phyloP scores from a whole-genome alignment of 2,797 vertebrate species.

The Morus bassanus region DNA sequence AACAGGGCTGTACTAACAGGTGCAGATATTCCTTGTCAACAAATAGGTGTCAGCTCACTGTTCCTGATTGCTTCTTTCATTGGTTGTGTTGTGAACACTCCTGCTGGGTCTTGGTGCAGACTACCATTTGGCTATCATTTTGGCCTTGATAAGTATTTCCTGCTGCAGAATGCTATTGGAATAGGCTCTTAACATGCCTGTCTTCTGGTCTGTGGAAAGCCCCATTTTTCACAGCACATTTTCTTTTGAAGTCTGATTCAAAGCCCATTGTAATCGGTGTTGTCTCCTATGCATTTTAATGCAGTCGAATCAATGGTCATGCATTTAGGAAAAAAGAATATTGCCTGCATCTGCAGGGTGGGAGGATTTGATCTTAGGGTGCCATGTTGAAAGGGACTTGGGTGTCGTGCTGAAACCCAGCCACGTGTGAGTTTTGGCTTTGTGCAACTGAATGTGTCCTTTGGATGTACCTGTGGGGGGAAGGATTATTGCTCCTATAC shows the following conservation, averaged over 20 bases:
- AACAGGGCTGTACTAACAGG: not conserved
- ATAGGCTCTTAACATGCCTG: not conserved
- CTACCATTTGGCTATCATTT: not conserved
- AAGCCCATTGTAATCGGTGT: constrained; percentile 18
- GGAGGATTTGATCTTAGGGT: constrained; percentile 5
- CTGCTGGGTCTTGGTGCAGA: not conserved
- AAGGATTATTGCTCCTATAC: not conserved
- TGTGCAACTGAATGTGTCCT: not conserved
- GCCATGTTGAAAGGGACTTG: not conserved
- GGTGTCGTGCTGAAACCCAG: not conserved
- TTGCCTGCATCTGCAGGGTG: constrained; percentile 29
- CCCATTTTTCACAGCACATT: constrained; percentile 22
- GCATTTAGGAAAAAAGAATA: not conserved
- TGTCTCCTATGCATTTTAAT: constrained; percentile 42
- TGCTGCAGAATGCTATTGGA: not conserved
- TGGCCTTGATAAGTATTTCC: not conserved
- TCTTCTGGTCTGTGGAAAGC: constrained; percentile 17
- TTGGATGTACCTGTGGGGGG: not conserved
- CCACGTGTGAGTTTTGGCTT: not conserved
- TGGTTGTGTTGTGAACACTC: not conserved
- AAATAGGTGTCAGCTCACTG: not conserved
- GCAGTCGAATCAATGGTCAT: constrained; percentile 3
- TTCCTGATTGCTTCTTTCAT: not conserved
- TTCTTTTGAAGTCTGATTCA: constrained; percentile 33
- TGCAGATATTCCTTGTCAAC: not conserved